phyloP scores from a whole-genome alignment of 2,888 invertebrate genomes.

The Brenthis ino region DNA sequence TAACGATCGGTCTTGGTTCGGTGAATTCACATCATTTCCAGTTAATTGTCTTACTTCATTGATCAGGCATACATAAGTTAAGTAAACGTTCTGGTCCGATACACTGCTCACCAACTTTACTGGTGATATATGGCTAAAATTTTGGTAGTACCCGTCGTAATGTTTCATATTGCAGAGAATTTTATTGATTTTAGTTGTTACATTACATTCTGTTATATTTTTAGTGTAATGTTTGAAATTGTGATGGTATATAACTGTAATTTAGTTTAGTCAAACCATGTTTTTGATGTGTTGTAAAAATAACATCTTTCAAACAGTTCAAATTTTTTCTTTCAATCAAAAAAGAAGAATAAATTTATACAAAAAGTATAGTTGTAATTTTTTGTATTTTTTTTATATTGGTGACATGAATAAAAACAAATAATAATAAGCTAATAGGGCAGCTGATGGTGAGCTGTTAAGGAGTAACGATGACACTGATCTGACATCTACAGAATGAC shows the following conservation, averaged over 20 bases:
- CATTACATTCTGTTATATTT: constrained; percentile 8
- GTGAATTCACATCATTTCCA: constrained; percentile 29
- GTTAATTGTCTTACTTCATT: constrained; percentile 55
- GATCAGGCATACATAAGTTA: constrained; percentile 65
- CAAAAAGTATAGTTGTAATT: too few relatives aligned
- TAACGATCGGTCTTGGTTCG: constrained; percentile 38
- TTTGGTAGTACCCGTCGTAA: constrained; percentile 6
- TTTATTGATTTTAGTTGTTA: not conserved
- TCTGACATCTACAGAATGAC: too few relatives aligned
- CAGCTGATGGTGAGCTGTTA: not conserved
- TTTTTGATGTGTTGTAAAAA: too few relatives aligned
- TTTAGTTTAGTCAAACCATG: not conserved
- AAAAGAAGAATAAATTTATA: too few relatives aligned
- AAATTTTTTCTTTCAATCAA: too few relatives aligned
- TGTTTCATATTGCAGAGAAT: not conserved
- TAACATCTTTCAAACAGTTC: too few relatives aligned
- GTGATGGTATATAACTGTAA: not conserved
- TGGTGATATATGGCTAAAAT: constrained; percentile 21
- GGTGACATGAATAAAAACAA: not conserved
- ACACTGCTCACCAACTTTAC: constrained; percentile 49
- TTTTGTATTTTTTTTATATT: not conserved
- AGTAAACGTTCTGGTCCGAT: constrained; percentile 64
- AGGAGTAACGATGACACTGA: too few relatives aligned
- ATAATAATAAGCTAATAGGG: not conserved
- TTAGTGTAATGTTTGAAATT: not conserved